Evolutionary conservation across 2,888 invertebrate genomes (phyloP), one percentile per base, ranked within the genome.

Genomic region (Sinodicranocentrus sp.): DNA sequence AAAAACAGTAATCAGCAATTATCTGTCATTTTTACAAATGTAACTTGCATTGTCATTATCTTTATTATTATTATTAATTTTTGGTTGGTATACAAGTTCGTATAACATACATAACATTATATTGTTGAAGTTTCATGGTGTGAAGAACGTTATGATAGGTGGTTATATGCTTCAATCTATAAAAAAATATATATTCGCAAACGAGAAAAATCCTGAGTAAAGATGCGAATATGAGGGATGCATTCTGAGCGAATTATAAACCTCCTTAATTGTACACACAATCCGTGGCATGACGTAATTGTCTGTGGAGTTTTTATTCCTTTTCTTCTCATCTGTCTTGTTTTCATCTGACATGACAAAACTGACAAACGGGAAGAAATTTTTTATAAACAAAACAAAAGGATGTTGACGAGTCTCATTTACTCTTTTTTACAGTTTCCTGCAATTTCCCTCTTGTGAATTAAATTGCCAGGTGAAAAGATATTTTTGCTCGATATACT

Each of bases 1-100:
- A 73, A 44, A 44, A 78, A 59, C 57, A 48, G 78, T 70, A 68
- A 78, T 70, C 68, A 78, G 33, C 70, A 78, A 78, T 78, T 78
- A 78, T 78, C 70, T 70, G 78, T 70, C 70, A 70, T 78, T 78
- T 78, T 39, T 48, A 67, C 70, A 78, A 78, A 68, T 75, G 65
- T 43, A 67, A 54, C 17, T 15, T 65, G n/a, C 57, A 78, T 59
- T 70, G 65, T 76, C 43, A 67, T 76, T 76, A 76, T 76, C 76
- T 33, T 76, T 54, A 76, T 65, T 54, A 52, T 65, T 54, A 76
- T 52, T 23, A 17, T 15, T 52, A 52, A 21, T 43, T 1, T 26
- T 1, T n/a, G 19, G 28, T 39, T 5, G 39, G 39, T 39, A 39
- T 39, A 39, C 39, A 39, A 5, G 13, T 39, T 39, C 13, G 13